Evolutionary conservation across 2,888 invertebrate genomes (phyloP).

Genomic region (Scelioninae gen. 1): DNA sequence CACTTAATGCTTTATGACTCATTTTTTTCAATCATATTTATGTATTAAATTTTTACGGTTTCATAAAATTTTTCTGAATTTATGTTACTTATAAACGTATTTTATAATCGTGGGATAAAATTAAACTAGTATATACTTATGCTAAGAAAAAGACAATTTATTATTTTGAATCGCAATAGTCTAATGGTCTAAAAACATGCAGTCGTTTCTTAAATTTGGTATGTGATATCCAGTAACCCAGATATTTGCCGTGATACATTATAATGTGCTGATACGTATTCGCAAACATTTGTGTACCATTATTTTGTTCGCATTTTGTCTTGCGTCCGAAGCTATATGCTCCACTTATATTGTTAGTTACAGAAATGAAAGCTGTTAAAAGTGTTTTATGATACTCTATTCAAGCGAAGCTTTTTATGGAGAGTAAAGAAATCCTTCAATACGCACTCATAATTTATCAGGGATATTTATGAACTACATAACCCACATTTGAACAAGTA

Average conservation of each 20-base stretch:
- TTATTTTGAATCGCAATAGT: constrained; percentile 17
- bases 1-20: too few relatives aligned
- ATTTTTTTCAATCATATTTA: too few relatives aligned
- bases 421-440: constrained; percentile 30
- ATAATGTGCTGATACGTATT: constrained; percentile 45
- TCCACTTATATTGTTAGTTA: constrained; percentile 31
- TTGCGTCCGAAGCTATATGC: constrained; percentile 10
- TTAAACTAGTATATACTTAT: constrained; percentile 12
- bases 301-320: constrained; percentile 28
- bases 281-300: constrained; percentile 30
- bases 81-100: too few relatives aligned
- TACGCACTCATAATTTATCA: constrained; percentile 27
- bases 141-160: constrained; percentile 17
- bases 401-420: constrained; percentile 15
- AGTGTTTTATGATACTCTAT: constrained; percentile 27
- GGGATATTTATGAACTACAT: constrained; percentile 24
- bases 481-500: constrained; percentile 15
- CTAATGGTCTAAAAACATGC: constrained; percentile 48
- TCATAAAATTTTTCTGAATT: too few relatives aligned
- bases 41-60: too few relatives aligned
- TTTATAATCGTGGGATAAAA: constrained; percentile 2
- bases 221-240: constrained; percentile 45
- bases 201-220: constrained; percentile 47
- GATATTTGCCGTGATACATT: constrained; percentile 44
- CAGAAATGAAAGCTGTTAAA: constrained; percentile 41